Conservation (phyloP, 2,113 vertebrate species). For the Uria aalge region DNA sequence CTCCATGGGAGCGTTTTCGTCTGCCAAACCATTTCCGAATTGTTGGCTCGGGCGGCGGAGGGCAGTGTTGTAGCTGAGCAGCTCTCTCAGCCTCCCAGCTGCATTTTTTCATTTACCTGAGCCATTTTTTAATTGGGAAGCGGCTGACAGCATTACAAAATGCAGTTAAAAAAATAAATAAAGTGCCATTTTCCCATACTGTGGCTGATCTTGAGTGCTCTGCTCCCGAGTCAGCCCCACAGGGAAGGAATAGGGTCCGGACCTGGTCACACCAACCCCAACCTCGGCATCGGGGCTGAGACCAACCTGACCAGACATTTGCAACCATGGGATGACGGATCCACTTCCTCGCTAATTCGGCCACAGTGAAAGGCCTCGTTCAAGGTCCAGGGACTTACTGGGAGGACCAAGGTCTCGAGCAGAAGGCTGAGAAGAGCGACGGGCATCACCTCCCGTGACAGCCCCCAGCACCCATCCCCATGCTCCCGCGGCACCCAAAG, state of each 20-base stretch:
- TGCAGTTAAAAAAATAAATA: background rate
- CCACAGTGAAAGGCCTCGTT: background rate
- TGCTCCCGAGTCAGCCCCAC: background rate
- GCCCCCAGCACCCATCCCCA: fast-evolving
- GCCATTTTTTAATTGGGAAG: background rate
- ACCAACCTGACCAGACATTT: background rate
- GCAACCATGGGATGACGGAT: background rate
- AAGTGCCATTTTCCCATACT: background rate
- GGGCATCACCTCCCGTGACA: background rate
- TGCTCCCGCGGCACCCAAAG: background rate
- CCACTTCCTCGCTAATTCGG: fast-evolving
- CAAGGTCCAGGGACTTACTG: background rate
- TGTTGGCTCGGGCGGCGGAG: background rate
- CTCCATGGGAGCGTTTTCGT: background rate
- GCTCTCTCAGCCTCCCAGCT: background rate
- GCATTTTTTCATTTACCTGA: background rate
- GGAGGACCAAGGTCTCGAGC: background rate
- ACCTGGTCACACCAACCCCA: background rate
- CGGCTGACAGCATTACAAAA: background rate
- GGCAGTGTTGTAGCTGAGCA: background rate
- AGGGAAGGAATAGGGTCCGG: background rate
- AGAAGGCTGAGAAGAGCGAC: background rate
- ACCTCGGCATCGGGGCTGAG: background rate
- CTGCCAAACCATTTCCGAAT: background rate
- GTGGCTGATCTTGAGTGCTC: background rate